phyloP scores from a whole-genome alignment of 2,113 vertebrate species.

The crab-eating macaque (Macaca fascicularis) region DNA sequence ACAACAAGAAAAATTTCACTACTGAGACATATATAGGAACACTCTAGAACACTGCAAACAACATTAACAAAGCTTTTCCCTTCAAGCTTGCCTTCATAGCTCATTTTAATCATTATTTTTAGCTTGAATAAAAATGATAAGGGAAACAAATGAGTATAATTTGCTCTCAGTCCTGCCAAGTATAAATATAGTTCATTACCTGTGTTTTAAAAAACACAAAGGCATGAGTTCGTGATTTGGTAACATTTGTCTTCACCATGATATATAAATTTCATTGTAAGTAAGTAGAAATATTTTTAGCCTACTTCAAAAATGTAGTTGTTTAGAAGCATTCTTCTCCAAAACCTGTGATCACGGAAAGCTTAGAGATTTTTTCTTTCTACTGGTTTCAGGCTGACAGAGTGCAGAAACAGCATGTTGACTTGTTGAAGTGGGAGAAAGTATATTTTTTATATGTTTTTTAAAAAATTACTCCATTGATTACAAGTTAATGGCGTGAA shows the following conservation, averaged over 20 bases:
- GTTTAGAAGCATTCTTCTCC: conserved; percentile 57
- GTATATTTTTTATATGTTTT: conserved; percentile 1
- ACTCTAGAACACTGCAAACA: background rate
- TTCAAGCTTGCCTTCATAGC: background rate
- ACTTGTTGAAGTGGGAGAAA: conserved; percentile 52
- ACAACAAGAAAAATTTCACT: background rate
- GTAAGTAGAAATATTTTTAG: conserved; percentile 61
- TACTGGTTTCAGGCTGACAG: conserved; percentile 27
- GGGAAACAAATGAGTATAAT: conserved; percentile 51
- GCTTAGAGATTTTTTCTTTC: conserved; percentile 37
- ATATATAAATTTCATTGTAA: conserved; percentile 60
- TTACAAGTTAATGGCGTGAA: conserved; percentile 14
- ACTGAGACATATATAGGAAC: background rate
- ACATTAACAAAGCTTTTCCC: background rate
- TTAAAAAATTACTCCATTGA: conserved; percentile 27
- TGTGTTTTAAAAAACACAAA: conserved; percentile 54
- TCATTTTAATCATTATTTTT: conserved; percentile 56
- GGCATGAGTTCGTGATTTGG: conserved; percentile 38
- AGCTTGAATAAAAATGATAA: conserved; percentile 59
- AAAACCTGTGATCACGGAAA: conserved; percentile 59
- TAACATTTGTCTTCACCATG: conserved; percentile 26
- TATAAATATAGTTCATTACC: conserved; percentile 48
- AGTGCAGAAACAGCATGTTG: conserved; percentile 35
- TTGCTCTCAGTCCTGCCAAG: conserved; percentile 31
- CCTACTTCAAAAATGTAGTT: conserved; percentile 13